Percentiles rank a stretch among this genome's conserved stretches.
These are phyloP conservation scores for Somateria mollissima DNA, from an alignment of 2,797 vertebrate genomes.

Conservation along the genomic window DNA sequence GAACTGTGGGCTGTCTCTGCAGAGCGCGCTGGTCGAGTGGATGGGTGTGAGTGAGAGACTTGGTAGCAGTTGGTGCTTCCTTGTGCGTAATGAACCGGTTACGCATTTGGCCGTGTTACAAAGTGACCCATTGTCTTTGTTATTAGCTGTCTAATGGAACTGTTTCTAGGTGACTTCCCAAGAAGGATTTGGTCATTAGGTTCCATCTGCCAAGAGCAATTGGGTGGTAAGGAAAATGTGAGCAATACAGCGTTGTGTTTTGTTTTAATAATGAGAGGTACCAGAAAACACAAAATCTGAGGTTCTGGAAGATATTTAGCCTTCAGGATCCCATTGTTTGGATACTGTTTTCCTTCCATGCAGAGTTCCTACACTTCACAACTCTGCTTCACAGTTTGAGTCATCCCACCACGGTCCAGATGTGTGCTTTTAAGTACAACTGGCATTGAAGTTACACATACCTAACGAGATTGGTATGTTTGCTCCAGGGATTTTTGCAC, in stretches of 20 bases:
- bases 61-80: not conserved
- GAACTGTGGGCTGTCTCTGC: not conserved
- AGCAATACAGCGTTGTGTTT: not conserved
- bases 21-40: not conserved
- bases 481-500: slow-evolving; percentile 68
- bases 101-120: accelerated
- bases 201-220: slow-evolving; percentile 15
- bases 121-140: not conserved
- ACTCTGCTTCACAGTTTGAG: slow-evolving; percentile 4
- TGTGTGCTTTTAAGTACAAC: slow-evolving; percentile 62
- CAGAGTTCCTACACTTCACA: slow-evolving; percentile 6
- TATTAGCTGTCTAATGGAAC: slow-evolving; percentile 6
- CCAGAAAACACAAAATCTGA: not conserved
- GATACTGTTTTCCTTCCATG: not conserved
- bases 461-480: slow-evolving; percentile 66
- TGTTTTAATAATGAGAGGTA: not conserved
- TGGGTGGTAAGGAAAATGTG: not conserved
- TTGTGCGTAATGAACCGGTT: not conserved
- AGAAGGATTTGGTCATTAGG: not conserved
- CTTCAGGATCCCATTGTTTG: slow-evolving; percentile 21
- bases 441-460: slow-evolving; percentile 63
- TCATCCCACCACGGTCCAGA: slow-evolving; percentile 50
- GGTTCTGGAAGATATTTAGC: not conserved
- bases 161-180: slow-evolving; percentile 40
- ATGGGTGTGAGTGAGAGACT: not conserved